Base-by-base conservation (phyloP, 2,113 vertebrate genomes). In the Nothoprocta perdicaria region DNA sequence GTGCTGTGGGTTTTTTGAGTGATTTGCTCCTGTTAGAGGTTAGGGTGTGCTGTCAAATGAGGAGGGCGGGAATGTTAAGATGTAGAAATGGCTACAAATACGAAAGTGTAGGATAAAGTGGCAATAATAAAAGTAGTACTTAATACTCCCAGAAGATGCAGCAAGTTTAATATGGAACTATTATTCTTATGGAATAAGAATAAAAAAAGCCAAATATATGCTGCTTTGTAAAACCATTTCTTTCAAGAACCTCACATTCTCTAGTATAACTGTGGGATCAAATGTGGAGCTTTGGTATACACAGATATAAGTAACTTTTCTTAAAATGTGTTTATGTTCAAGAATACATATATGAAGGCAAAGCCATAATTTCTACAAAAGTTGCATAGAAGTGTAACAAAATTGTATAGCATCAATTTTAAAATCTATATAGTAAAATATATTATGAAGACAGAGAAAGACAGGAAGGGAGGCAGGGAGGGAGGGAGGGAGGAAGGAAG, bases 61-160 rank as follows among this genome's bases (percentile, higher is more conserved):
- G 29, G 50, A 80, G 16, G 7, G 10, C 0, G 0, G 88, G 77
- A 94, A 95, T 67, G 86, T 77, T 79, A 94, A 81, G 73, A 95
- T 95, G 91, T 45, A 86, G 89, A 95, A 96, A 94, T 74, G 73
- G 88, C 84, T 92, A 87, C 89, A 86, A 93, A 92, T 82, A 88
- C 50, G 72, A 97, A 95, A 96, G 83, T 21, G 11, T 18, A 53
- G 35, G 72, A 80, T 93, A 81, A 95, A 94, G 74, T 53, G 31
- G 31, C 40, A 79, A 76, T 79, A n/a, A 33, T 57, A 26, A 77
- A 90, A 84, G 52, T 85, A n/a, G 62, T 46, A 69, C 73, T 92
- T 83, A 86, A 65, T 29, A 53, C 66, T 65, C 55, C 29, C 46
- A 50, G 62, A 90, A 75, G 22, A 50, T 77, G n/a, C 31, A n/a